These are phyloP conservation scores for Blennius ocellaris DNA, from an alignment of 2,113 vertebrate species.

Conservation along the genomic window DNA sequence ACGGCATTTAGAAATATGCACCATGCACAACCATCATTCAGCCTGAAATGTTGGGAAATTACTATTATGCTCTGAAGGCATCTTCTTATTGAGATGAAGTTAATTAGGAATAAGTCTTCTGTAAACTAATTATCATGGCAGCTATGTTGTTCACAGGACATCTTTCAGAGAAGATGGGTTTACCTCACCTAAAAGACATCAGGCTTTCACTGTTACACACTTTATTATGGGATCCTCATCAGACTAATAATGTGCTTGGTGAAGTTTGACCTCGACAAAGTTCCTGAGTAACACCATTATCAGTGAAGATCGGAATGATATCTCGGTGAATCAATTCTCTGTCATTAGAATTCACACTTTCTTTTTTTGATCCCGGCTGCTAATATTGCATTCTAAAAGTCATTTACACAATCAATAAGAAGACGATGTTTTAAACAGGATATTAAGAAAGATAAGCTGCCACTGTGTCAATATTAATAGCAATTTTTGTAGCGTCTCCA, in stretches of 20 bases:
- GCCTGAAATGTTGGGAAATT: constrained; percentile 29
- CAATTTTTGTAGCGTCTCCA: constrained; percentile 41
- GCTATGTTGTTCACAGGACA: constrained; percentile 1
- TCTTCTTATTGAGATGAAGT: constrained; percentile 35
- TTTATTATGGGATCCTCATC: constrained; percentile 25
- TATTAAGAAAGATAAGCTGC: constrained; percentile 73
- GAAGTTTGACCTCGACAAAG: constrained; percentile 51
- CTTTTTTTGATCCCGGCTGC: constrained; percentile 50
- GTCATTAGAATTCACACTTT: constrained; percentile 72
- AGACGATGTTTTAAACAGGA: constrained; percentile 71
- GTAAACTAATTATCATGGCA: constrained; percentile 23
- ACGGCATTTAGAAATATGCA: constrained; percentile 17
- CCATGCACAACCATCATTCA: not conserved
- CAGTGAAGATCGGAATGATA: constrained; percentile 45
- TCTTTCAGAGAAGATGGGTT: constrained; percentile 17
- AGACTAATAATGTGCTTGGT: constrained; percentile 37
- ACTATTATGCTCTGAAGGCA: constrained; percentile 14
- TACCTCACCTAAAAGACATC: constrained; percentile 18
- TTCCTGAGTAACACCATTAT: constrained; percentile 53
- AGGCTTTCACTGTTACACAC: constrained; percentile 18
- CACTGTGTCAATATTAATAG: constrained; percentile 57
- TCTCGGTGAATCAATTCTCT: constrained; percentile 66
- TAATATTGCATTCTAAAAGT: constrained; percentile 76
- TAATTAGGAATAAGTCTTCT: constrained; percentile 46
- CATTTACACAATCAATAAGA: constrained; percentile 71